phyloP scores from a whole-genome alignment of 1,140 invertebrate species.

The Ctenoplectra terminalis region DNA sequence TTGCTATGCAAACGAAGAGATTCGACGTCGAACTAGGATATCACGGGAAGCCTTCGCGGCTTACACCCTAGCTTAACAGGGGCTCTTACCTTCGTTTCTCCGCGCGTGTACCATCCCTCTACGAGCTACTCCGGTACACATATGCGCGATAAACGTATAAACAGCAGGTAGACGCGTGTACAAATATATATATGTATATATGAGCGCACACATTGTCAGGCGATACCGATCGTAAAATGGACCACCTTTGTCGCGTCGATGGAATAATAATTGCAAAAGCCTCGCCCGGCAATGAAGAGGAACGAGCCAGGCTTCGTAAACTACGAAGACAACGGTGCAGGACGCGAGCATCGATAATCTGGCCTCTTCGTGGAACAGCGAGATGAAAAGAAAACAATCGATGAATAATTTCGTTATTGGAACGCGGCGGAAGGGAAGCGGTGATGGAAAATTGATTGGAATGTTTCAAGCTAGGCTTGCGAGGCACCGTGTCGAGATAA shows the following conservation, averaged over 20 bases:
- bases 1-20: conserved; percentile 82
- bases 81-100: conserved; percentile 36
- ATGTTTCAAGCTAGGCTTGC: neutral
- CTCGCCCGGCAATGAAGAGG: neutral
- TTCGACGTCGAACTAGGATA: conserved; percentile 76
- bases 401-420: conserved; percentile 61
- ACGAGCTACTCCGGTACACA: neutral
- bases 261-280: conserved; percentile 71
- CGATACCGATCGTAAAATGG: conserved; percentile 74
- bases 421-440: neutral
- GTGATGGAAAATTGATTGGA: conserved; percentile 55
- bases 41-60: conserved; percentile 63
- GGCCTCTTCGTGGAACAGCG: neutral
- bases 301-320: conserved; percentile 12
- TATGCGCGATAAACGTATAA: conserved; percentile 35
- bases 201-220: conserved; percentile 55
- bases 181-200: neutral
- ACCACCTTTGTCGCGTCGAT: conserved; percentile 71
- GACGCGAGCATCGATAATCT: conserved; percentile 54
- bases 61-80: conserved; percentile 59
- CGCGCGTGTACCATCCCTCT: conserved; percentile 11
- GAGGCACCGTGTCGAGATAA: neutral
- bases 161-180: conserved; percentile 3
- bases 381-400: conserved; percentile 69
- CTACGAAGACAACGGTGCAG: conserved; percentile 25